Base-by-base conservation (phyloP, 2,888 invertebrate species). In the Anorthoa munda region DNA sequence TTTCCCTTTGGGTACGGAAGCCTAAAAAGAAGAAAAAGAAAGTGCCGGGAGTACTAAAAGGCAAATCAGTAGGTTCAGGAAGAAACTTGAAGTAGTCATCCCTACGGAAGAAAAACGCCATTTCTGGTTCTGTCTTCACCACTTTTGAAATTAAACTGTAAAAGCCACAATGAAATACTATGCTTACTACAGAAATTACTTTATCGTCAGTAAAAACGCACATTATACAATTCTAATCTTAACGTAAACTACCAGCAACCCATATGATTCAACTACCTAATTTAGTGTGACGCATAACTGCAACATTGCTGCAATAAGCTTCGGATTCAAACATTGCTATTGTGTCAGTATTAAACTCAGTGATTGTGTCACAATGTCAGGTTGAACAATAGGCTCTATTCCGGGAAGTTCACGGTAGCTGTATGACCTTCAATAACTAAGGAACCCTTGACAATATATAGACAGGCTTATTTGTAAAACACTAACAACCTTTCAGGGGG, bases 371-470 rank as follows among this genome's bases (percentile, higher is more conserved):
- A 77, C 48, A 67, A 65, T 60, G 31, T 53, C 26, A 50, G 18
- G 26, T n/a, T 13, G 13, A 39, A 80, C 83, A 78, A 72, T 59
- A 9, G 13, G 12, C 13, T 45, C 31, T 48, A 53, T 69, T 78
- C 71, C 48, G 23, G 39, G 61, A 66, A 72, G 45, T 66, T 64
- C 45, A 65, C 23, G 45, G 50, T 61, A 59, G 39, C 21, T n/a
- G 11, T 50, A 51, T 31, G n/a, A 56, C 60, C 46, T 68, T 66
- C 67, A 23, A 26, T 23, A 55, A 11, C 4, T 26, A 48, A 55
- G 21, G 11, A 46, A 56, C 5, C 12, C 17, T 9, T 63, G 5
- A 26, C 39, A 17, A 7, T 50, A 31, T 21, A 23, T n/a, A 2
- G 2, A 26, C 31, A 31, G 31, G 31, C 31, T 31, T 31, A 31